These are phyloP conservation scores for Gallinago paraguaiae DNA, from an alignment of 2,113 vertebrate species.

Conservation along the genomic window DNA sequence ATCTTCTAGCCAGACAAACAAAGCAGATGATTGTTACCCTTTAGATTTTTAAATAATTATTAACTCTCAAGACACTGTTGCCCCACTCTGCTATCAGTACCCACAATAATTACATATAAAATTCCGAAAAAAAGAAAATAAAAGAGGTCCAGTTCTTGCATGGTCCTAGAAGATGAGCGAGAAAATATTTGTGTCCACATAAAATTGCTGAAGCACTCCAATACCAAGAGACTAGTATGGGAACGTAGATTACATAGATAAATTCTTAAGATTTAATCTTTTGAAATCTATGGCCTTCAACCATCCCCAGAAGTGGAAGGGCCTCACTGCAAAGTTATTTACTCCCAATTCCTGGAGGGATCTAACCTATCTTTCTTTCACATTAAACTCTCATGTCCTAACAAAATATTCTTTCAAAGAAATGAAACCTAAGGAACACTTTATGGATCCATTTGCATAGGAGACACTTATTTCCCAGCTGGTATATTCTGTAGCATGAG, in stretches of 20 bases:
- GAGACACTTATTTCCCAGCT: conserved; percentile 58
- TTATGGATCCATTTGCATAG: background rate
- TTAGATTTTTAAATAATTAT: background rate
- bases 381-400: background rate
- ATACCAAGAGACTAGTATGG: background rate
- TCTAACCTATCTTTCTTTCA: conserved; percentile 20
- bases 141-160: background rate
- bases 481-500: conserved; percentile 30
- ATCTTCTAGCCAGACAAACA: background rate
- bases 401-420: conserved; percentile 35
- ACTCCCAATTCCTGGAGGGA: conserved; percentile 9
- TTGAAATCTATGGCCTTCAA: conserved; percentile 21
- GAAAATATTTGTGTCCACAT: background rate
- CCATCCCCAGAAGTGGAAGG: background rate
- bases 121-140: background rate
- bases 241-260: conserved; percentile 41
- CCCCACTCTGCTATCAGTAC: background rate
- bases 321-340: background rate
- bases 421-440: conserved; percentile 33
- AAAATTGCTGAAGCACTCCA: background rate
- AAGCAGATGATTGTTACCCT: background rate
- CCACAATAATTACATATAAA: background rate
- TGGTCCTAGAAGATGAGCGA: background rate
- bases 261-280: conserved; percentile 48
- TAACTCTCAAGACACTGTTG: background rate